Evolutionary conservation across 2,888 invertebrate genomes (phyloP), one percentile per base, ranked within the genome.

Genomic region (Dermolepida albohirtum): DNA sequence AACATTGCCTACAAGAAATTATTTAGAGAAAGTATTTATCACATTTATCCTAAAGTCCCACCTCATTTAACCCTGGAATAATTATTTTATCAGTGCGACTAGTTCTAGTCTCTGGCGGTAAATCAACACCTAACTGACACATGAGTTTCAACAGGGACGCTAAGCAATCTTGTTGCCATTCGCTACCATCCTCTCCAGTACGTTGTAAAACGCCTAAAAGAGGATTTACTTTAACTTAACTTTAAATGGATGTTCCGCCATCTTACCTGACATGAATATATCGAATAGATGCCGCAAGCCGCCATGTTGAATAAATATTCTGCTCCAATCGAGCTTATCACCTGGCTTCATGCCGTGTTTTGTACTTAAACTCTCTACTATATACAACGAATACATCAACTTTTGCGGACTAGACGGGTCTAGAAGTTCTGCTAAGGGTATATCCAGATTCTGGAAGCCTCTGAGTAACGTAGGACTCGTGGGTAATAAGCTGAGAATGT

Each of bases 161-260:
- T 29, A 97, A 85, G 78, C 96, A 97, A 80, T 97, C 97, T 80
- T 96, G 96, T 65, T 96, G 91, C 97, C 97, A 97, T 84, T 97
- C 95, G 75, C 91, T 90, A 73, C 94, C 93, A 63, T 92, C 90
- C 22, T 90, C 90, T 40, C 87, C 87, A 64, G 62, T 64, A 6
- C 54, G 41, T 47, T 74, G 73, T 22, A 72, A 64, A 27, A 72
- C 73, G 49, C 73, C 72, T 70, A 70, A 69, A 68, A 62, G 2
- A 54, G 41, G 54, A 27, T 29, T 7, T 6, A 34, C 51, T 64
- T 43, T 59, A n/a, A 16, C 4, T 41, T 11, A 59, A 41, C 41
- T 43, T 14, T 17, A 49, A 11, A 27, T 4, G 0, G 10, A 11
- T 5, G 0, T 14, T 52, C 5, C 11, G 6, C 5, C 16, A 16